Evolutionary conservation across 1,140 invertebrate genomes (phyloP).

Genomic region (Asbolus verrucosus): DNA sequence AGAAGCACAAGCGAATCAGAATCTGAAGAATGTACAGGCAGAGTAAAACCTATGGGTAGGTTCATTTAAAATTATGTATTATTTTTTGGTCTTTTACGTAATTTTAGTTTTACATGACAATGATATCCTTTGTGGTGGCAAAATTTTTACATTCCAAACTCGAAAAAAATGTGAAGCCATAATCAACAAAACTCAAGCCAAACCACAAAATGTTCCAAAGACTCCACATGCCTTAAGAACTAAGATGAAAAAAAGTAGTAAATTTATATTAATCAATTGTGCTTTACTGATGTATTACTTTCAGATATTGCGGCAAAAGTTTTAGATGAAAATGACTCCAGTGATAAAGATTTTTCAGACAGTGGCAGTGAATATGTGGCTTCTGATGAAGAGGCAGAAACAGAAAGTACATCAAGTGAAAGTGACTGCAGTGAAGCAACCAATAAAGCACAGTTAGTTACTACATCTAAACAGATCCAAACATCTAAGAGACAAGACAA

Average conservation of each 20-base stretch:
- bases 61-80: neutral
- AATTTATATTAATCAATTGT: neutral
- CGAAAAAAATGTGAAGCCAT: constrained; percentile 49
- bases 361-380: constrained; percentile 54
- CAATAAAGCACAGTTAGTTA: too few relatives aligned
- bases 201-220: constrained; percentile 51
- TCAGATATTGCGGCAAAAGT: constrained; percentile 16
- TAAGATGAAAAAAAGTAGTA: constrained; percentile 47
- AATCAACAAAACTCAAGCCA: too few relatives aligned
- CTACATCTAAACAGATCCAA: constrained; percentile 2
- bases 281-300: neutral
- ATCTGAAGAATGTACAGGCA: neutral
- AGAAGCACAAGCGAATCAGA: constrained; percentile 19
- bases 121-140: constrained; percentile 53
- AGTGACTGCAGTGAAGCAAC: constrained; percentile 44
- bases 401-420: constrained; percentile 41
- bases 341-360: constrained; percentile 51
- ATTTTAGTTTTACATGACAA: constrained; percentile 52
- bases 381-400: constrained; percentile 42
- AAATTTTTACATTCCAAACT: constrained; percentile 56
- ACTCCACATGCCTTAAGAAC: constrained; percentile 50
- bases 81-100: neutral
- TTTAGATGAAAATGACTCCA: constrained; percentile 28
- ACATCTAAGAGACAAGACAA: constrained; percentile 13
- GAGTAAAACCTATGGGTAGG: neutral